Base-by-base conservation (phyloP, 2,797 vertebrate species). In the Heliangelus exortis region DNA sequence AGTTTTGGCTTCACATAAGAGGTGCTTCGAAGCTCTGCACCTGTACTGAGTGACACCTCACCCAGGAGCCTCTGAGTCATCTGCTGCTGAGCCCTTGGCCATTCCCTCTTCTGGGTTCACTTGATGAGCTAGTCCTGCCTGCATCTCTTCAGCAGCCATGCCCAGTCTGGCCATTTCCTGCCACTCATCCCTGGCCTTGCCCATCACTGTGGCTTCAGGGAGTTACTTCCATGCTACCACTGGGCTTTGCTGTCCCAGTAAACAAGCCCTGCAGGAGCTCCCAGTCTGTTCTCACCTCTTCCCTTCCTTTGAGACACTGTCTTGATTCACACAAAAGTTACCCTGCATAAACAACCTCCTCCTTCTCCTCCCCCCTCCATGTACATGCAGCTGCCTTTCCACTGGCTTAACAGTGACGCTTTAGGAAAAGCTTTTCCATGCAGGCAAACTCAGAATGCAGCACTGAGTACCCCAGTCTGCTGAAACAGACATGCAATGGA, bases 281-380 rank as follows among this genome's bases (percentile, higher is more conserved):
- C 22, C 12, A 79, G 25, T 4, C 13, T 25, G 33, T 33, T 84
- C 33, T 62, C 28, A 62, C 13, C 18, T 67, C 20, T 22, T 31
- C 20, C 8, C 75, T 78, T n/a, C 28, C 43, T 34, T 25, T 18
- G 13, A 20, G 22, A 5, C 12, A 33, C 13, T 18, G n/a, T 26
- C 19, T 41, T 76, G 10, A 51, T 54, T 67, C 29, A 48, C 11
- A 45, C 7, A 57, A 8, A 73, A 39, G 8, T 28, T 43, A 58
- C 9, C 29, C 15, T 45, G 22, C 25, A 34, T 26, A 9, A 65
- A 33, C 0, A 0, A 21, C 26, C 17, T 58, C 20, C 28, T 6
- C 11, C 2, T 7, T 1, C 23, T 16, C 26, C 17, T 58, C 22
- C 28, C 7, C 11, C 2, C 8, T 1, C 23, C 19, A 25, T 14